Evolutionary conservation across 92 coral and sea anemone species (phyloP).

Genomic region (Plumapathes pennacea): DNA sequence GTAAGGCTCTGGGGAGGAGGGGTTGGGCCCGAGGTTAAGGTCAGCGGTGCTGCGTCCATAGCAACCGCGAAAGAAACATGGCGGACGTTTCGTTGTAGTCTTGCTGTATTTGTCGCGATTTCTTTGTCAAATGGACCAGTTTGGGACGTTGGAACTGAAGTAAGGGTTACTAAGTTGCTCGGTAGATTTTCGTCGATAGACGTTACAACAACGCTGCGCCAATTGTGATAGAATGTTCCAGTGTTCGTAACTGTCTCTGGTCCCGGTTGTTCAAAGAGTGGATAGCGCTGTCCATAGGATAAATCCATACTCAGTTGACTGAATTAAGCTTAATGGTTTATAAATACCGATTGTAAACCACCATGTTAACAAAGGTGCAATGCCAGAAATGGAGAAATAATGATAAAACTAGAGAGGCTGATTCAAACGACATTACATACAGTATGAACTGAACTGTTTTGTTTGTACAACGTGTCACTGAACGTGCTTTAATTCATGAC

Average conservation of each 20-base stretch:
- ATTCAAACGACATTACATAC: not conserved
- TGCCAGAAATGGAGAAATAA: not conserved
- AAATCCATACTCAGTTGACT: too few relatives aligned
- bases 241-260: too few relatives aligned
- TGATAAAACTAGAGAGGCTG: not conserved
- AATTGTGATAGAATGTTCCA: not conserved
- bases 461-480: not conserved
- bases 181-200: not conserved
- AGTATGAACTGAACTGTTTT: not conserved
- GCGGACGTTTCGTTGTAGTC: conserved; percentile 4
- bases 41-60: conserved; percentile 31
- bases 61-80: conserved; percentile 16
- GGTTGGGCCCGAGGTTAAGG: not conserved
- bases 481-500: too few relatives aligned
- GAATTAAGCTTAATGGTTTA: too few relatives aligned
- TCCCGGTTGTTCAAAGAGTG: too few relatives aligned
- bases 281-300: too few relatives aligned
- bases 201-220: too few relatives aligned
- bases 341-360: not conserved
- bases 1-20: not conserved
- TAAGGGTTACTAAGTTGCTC: conserved; percentile 16
- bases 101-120: not conserved
- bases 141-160: conserved; percentile 83
- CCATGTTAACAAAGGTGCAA: not conserved
- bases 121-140: conserved; percentile 66